These are phyloP conservation scores for Protomyctophum bolini DNA, from an alignment of 2,113 vertebrate genomes.

Conservation along the genomic window DNA sequence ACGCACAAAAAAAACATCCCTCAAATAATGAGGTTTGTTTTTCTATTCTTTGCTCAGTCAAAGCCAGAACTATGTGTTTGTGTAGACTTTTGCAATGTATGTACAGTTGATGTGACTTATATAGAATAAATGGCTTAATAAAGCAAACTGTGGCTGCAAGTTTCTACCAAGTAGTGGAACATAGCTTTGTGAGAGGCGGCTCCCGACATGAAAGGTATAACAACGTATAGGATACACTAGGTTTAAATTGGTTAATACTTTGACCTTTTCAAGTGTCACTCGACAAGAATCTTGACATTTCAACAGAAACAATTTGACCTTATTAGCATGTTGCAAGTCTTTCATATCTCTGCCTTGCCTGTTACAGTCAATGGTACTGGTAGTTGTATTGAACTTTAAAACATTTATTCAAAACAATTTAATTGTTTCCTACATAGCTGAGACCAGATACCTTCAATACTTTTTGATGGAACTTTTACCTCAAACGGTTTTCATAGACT, in stretches of 20 bases:
- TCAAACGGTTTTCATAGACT: not conserved
- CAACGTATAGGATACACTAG: too few species aligned
- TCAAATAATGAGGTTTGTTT: constrained; percentile 26
- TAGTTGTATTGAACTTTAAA: too few species aligned
- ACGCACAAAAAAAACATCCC: constrained; percentile 67
- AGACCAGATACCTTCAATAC: not conserved
- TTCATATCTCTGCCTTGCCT: too few species aligned
- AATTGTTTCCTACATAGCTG: not conserved
- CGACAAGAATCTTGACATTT: not conserved
- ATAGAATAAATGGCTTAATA: constrained; percentile 48
- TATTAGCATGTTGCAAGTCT: too few species aligned
- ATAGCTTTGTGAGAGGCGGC: too few species aligned
- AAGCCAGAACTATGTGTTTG: constrained; percentile 36
- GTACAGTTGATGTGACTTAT: constrained; percentile 53
- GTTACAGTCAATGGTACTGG: too few species aligned
- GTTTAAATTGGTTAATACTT: not conserved
- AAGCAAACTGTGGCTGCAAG: too few species aligned
- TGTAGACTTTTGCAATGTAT: constrained; percentile 62
- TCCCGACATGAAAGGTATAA: too few species aligned
- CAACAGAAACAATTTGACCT: not conserved
- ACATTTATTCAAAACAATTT: not conserved
- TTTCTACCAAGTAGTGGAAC: not conserved
- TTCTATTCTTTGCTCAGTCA: constrained; percentile 29
- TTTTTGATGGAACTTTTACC: too few species aligned
- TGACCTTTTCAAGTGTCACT: too few species aligned